phyloP scores from a whole-genome alignment of 2,888 invertebrate genomes.

The Drosophila gaucha region DNA sequence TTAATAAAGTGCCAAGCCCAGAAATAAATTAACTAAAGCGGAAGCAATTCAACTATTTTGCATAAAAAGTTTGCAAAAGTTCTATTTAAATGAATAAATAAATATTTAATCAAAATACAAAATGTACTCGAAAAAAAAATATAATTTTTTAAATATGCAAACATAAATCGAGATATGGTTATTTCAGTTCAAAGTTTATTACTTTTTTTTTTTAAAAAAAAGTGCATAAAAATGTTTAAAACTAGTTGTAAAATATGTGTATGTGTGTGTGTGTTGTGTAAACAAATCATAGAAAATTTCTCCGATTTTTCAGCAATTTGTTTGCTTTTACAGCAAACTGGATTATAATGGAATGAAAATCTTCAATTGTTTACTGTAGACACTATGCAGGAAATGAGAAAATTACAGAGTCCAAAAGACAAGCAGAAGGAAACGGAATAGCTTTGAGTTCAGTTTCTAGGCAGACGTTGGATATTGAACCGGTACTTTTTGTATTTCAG shows the following conservation, averaged over 20 bases:
- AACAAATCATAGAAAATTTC: constrained; percentile 23
- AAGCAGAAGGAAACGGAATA: constrained; percentile 36
- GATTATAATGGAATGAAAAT: constrained; percentile 15
- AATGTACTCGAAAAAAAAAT: constrained; percentile 6
- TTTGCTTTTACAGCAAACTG: constrained; percentile 26
- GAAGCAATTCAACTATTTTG: constrained; percentile 30
- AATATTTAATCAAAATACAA: constrained; percentile 13
- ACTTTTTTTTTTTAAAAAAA: no score
- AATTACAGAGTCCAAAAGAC: constrained; percentile 14
- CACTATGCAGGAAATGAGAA: constrained; percentile 39
- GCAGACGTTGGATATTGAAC: constrained; percentile 30
- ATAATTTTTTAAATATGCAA: background rate
- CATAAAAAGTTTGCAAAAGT: constrained; percentile 13
- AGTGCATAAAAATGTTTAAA: background rate
- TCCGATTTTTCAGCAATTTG: constrained; percentile 1
- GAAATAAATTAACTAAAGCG: constrained; percentile 15
- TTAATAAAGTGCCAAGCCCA: constrained; percentile 25
- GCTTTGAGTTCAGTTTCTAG: constrained; percentile 24
- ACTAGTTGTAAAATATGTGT: no score
- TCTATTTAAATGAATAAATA: constrained; percentile 23
- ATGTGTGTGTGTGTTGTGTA: background rate
- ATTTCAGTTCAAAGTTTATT: no score
- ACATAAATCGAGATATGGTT: constrained; percentile 19
- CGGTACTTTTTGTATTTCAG: constrained; percentile 19
- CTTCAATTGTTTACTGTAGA: constrained; percentile 20